Base-by-base conservation (phyloP, 2,888 invertebrate genomes). In the Falcaria lacertinaria region DNA sequence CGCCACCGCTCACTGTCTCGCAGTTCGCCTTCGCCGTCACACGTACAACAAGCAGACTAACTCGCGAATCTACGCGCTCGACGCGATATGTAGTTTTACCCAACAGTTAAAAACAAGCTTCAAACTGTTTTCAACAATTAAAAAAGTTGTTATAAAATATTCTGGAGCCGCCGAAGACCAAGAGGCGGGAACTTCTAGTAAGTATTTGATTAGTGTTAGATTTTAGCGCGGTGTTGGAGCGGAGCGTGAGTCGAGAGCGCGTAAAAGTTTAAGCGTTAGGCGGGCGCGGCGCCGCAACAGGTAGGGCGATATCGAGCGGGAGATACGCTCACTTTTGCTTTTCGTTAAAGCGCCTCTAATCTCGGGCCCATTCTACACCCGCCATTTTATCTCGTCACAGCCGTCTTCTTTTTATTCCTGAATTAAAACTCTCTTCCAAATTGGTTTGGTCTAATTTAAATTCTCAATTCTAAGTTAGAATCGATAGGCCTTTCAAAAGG, bases 221-320 rank as follows among this genome's bases (percentile, higher is more conserved):
- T 47, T 44, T 55, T 45, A 47, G 48, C 49, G 45, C 40, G 50
- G 45, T 47, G 41, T 15, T 47, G 39, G 45, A 56, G 43, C 50
- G 46, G 47, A 52, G 52, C 61, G 59, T 54, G 45, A 59, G 62
- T 52, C 61, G 54, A 64, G 64, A 60, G 69, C 77, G 77, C 71
- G 73, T 71, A 75, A 81, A 81, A 84, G 72, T 81, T 84, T 80
- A 60, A 62, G 65, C 54, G 54, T 56, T 54, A 64, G 64, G 62
- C 66, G 60, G 65, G 69, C 69, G 73, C 73, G 76, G 67, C 71
- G 72, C 64, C 75, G 81, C 83, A 83, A 83, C 82, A 82, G 81
- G 82, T 82, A 75, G 70, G 64, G 51, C 60, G 63, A 62, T 84
- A 83, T 82, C 74, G 82, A 82, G 76, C 80, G 79, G 41, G 53